Percentiles rank a stretch among this genome's conserved stretches.
Conservation (phyloP, 2,797 vertebrate species). For the Characodon lateralis region DNA sequence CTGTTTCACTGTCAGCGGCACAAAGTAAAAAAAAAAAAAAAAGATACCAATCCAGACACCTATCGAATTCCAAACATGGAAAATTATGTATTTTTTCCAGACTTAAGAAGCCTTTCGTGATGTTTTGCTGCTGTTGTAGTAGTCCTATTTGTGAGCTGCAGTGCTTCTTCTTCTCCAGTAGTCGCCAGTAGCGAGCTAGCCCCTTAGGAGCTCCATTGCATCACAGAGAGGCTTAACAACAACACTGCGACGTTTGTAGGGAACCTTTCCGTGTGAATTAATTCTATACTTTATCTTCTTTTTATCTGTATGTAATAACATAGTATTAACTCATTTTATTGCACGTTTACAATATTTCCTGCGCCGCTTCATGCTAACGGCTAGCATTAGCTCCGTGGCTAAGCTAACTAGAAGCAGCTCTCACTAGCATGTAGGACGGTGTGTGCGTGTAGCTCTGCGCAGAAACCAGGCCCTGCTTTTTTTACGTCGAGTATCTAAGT, state of each 20-base stretch:
- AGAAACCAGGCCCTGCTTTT: neutral
- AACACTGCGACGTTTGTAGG: constrained; percentile 24
- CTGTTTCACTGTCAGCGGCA: too few relatives aligned
- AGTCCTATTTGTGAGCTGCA: neutral
- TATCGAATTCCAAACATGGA: too few relatives aligned
- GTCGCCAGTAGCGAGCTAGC: constrained; percentile 26
- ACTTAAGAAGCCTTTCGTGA: too few relatives aligned
- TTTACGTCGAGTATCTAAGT: neutral
- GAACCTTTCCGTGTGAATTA: neutral
- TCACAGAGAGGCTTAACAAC: constrained; percentile 26
- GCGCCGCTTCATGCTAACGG: neutral
- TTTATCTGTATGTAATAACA: accelerated
- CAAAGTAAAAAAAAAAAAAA: too few relatives aligned
- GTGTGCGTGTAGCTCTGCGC: constrained; percentile 29
- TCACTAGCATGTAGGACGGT: constrained; percentile 12
- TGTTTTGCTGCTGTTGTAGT: neutral
- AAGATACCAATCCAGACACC: too few relatives aligned
- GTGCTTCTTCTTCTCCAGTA: constrained; percentile 9
- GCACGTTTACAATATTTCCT: accelerated
- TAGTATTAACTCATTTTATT: neutral
- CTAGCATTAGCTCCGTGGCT: constrained; percentile 27
- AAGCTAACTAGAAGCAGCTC: constrained; percentile 22
- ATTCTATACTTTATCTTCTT: neutral
- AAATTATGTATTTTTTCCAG: too few relatives aligned
- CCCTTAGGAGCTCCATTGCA: accelerated